Evolutionary conservation across 1,140 invertebrate genomes (phyloP), one percentile per base, ranked within the genome.

Genomic region (Drosophila malerkotliana): DNA sequence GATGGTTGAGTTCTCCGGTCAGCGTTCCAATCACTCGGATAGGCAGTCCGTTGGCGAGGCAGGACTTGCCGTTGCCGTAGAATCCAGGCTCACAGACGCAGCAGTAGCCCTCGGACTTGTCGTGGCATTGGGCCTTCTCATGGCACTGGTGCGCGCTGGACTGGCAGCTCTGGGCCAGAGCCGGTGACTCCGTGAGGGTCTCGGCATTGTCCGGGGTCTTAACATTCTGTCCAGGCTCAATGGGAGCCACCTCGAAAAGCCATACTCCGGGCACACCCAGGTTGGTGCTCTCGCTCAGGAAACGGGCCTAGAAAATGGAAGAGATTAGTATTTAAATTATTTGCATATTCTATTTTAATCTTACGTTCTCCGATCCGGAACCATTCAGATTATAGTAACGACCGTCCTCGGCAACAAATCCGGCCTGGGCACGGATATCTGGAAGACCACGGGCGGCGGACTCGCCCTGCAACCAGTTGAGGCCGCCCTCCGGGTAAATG

Each of bases 41-140:
- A 0, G 97, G 96, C 2, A 95, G 92, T 80, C 96, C 96, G 89
- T 96, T 94, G 92, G 95, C 95, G 34, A 99, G 93, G 89, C 98
- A 99, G 48, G 95, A 95, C 91, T 95, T 94, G 56, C 98, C 98
- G 91, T 99, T 99, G 58, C 98, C 98, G 91, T 97, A 98, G 90
- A 93, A 98, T 26, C 95, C 95, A 1, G 94, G 85, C 15, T 94
- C 93, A 91, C 98, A 99, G 48, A 94, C 92, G 91, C 98, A 99
- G 87, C 98, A 99, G 87, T 96, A 98, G 4, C 98, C 98, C 37
- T 93, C 92, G 45, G 94, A 92, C 79, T 96, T 96, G 90, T 99
- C 97, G 2, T 95, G 92, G 90, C 98, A 99, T 45, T 93, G 93
- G 0, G 97, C 97, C 81, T 96, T 94, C 21, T 94, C 94, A 81